Percentiles rank a stretch among this genome's conserved stretches.
Evolutionary conservation across 2,113 vertebrate genomes (phyloP).

Genomic region (human): GRCh38 chr11:129854501-129855000

Average conservation of each 20-base stretch:
- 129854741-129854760: slow-evolving; percentile 79
- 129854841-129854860: neutral
- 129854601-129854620: slow-evolving; percentile 91
- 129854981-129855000: neutral
- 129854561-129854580: fast-evolving
- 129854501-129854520: neutral
- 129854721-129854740: slow-evolving; percentile 87
- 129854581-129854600: neutral
- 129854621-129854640: slow-evolving; percentile 97
- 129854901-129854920: neutral
- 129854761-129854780: slow-evolving; percentile 85
- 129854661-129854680: slow-evolving; percentile 88
- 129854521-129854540: fast-evolving
- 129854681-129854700: slow-evolving; percentile 99
- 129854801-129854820: slow-evolving; percentile 94
- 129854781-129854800: slow-evolving; percentile 87
- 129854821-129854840: neutral
- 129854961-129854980: neutral
- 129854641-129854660: slow-evolving; percentile 90
- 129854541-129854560: fast-evolving
- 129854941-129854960: neutral
- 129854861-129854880: neutral
- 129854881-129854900: neutral
- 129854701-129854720: slow-evolving; percentile 98
- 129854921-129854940: neutral